These are phyloP conservation scores for Heteromormyrus szaboi DNA, from an alignment of 2,797 vertebrate species.

Conservation along the genomic window DNA sequence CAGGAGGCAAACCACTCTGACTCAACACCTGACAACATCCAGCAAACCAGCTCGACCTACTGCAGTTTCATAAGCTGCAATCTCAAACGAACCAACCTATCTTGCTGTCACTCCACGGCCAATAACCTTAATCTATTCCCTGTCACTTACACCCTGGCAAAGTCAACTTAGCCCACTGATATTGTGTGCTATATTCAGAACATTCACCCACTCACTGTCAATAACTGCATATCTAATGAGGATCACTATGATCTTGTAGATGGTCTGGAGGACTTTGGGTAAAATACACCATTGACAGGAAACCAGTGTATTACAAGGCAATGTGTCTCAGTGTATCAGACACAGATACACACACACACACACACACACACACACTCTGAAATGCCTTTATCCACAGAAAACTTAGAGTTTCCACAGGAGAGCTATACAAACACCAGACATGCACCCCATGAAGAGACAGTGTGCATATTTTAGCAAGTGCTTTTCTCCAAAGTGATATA, in stretches of 20 bases:
- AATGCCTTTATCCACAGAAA: neutral
- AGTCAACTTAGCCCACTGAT: neutral
- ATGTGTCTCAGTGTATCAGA: neutral
- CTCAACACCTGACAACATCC: neutral
- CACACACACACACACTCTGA: neutral
- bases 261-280: neutral
- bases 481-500: neutral
- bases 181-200: neutral
- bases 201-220: neutral
- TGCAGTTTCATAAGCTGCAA: neutral
- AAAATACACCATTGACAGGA: neutral
- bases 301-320: neutral
- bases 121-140: neutral
- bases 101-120: neutral
- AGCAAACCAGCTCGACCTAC: neutral
- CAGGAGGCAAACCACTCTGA: neutral
- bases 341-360: neutral
- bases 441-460: neutral
- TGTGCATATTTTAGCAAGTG: neutral
- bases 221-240: neutral
- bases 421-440: neutral
- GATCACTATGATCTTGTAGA: neutral
- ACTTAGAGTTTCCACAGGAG: neutral
- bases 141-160: neutral
- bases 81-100: neutral